Evolutionary conservation across 2,888 invertebrate genomes (phyloP), one percentile per base, ranked within the genome.

Genomic region (Neoscelio sp.): DNA sequence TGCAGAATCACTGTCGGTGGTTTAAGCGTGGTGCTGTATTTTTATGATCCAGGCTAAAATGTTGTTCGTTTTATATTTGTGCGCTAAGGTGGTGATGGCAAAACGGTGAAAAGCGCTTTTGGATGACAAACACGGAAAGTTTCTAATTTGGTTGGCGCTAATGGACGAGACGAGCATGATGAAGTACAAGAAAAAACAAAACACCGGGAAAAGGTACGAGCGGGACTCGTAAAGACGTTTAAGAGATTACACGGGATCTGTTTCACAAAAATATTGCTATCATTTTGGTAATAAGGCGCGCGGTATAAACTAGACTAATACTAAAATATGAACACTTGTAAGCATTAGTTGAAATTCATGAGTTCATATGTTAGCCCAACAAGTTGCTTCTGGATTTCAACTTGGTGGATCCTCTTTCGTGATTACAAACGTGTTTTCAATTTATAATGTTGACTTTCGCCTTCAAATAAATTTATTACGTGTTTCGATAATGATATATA

Each of bases 111-210:
- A 62, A 65, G 42, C 77, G 78, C 62, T 71, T 68, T 67, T 65
- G 58, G 80, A 79, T 82, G 86, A 87, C 85, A 85, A 85, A 85
- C 83, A 82, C 79, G 84, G 80, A 83, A 84, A 80, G 83, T 85
- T 85, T 84, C 85, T 86, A 87, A 88, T 88, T 88, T 86, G 76
- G 82, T 82, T 65, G 84, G 78, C 78, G 83, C 83, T 82, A 80
- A 84, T 82, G 80, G 74, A 60, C 74, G 74, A 75, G 71, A 67
- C 44, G 78, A 67, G 75, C 70, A 62, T 50, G 65, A 56, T 56
- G 50, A 60, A 70, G 65, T 60, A 65, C 40, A 33, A 48, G 64
- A 30, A 58, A 70, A 58, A 50, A 28, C 33, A 48, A 54, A 33
- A 48, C 28, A 56, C n/a, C 20, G 13, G 60, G 38, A 54, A 50